Percentiles rank a stretch among this genome's conserved stretches.
phyloP scores from a whole-genome alignment of 2,888 invertebrate genomes.

The Dasypogon diadema region DNA sequence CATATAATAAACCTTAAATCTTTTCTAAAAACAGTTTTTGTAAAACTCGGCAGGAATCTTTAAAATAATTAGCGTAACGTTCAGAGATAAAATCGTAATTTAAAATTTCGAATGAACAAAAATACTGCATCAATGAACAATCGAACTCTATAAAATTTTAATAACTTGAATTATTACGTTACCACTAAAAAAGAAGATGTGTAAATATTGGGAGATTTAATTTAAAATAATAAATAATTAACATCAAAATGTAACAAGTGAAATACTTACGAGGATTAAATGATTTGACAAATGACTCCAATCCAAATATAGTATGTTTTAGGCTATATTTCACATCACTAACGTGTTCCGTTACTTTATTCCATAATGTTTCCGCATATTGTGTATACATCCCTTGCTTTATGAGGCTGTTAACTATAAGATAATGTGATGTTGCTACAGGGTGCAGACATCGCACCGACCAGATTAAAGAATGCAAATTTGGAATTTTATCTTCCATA shows the following conservation, averaged over 20 bases:
- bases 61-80: no score
- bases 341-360: constrained; percentile 66
- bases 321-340: constrained; percentile 65
- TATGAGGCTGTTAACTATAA: constrained; percentile 87
- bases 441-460: constrained; percentile 85
- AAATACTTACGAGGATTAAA: constrained; percentile 63
- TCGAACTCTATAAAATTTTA: background rate
- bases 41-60: no score
- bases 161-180: background rate
- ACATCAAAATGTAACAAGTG: background rate
- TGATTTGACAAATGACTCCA: constrained; percentile 65
- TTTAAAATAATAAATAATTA: background rate
- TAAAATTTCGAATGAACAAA: no score
- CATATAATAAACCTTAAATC: no score
- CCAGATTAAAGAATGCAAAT: constrained; percentile 90
- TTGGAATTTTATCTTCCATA: constrained; percentile 77
- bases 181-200: no score
- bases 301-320: constrained; percentile 64
- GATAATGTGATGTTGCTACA: constrained; percentile 87
- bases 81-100: no score
- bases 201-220: background rate
- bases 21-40: no score
- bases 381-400: constrained; percentile 92
- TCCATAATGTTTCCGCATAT: constrained; percentile 69
- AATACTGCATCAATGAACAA: no score